Conservation (phyloP, 2,113 vertebrate genomes). For the Seriola aureovittata region DNA sequence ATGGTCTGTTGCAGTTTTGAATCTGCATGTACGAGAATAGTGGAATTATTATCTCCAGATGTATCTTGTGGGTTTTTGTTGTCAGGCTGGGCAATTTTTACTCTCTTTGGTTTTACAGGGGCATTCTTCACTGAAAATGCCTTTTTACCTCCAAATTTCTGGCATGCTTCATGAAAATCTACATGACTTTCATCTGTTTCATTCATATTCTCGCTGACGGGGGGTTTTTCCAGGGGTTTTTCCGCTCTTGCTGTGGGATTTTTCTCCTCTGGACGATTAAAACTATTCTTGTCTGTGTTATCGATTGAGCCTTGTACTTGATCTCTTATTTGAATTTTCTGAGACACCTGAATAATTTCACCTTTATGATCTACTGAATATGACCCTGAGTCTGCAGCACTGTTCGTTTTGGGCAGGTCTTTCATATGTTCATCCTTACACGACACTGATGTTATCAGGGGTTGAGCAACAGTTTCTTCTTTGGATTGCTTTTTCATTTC, state of each 20-base stretch:
- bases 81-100: slow-evolving; percentile 65
- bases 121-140: slow-evolving; percentile 39
- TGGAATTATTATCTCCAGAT: slow-evolving; percentile 6
- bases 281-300: not conserved
- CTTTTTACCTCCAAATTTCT: slow-evolving; percentile 75
- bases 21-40: not conserved
- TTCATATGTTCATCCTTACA: slow-evolving; percentile 27
- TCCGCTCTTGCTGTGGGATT: slow-evolving; percentile 25
- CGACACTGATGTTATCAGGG: slow-evolving; percentile 23
- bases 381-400: not conserved
- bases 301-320: slow-evolving; percentile 9
- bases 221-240: slow-evolving; percentile 9
- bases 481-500: slow-evolving; percentile 32
- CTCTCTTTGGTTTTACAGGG: slow-evolving; percentile 80
- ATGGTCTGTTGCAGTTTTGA: slow-evolving; percentile 17
- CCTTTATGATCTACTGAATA: slow-evolving; percentile 10
- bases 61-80: slow-evolving; percentile 26
- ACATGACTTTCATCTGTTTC: slow-evolving; percentile 58
- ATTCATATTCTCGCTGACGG: slow-evolving; percentile 10
- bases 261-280: not conserved
- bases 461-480: slow-evolving; percentile 37
- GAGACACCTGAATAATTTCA: slow-evolving; percentile 2
- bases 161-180: slow-evolving; percentile 65
- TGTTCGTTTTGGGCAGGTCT: slow-evolving; percentile 17
- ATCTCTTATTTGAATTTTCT: slow-evolving; percentile 18